Percentiles rank a stretch among this genome's conserved stretches.
These are phyloP conservation scores for Pogonocichla stellata DNA, from an alignment of 2,113 vertebrate species.

Conservation along the genomic window DNA sequence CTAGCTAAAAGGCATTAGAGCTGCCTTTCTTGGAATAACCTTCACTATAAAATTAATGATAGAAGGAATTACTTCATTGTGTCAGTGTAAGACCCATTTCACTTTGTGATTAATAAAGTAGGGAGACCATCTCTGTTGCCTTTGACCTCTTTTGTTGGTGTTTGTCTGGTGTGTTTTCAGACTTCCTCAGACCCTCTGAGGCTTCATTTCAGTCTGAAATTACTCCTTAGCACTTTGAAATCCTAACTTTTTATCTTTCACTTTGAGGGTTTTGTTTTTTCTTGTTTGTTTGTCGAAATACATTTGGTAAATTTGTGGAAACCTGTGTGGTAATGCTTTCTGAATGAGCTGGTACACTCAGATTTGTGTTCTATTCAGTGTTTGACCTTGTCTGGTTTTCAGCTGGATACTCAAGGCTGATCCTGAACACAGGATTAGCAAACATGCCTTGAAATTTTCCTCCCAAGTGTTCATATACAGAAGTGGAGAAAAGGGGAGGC, in stretches of 20 bases:
- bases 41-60: neutral
- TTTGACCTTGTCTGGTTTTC: neutral
- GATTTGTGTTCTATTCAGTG: neutral
- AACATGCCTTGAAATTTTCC: neutral
- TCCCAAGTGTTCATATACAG: neutral
- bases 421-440: neutral
- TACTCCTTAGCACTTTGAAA: neutral
- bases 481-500: neutral
- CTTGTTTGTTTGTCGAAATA: neutral
- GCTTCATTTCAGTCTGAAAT: neutral
- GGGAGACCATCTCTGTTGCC: neutral
- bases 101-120: neutral
- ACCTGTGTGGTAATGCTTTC: neutral
- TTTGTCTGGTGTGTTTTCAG: neutral
- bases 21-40: neutral
- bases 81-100: neutral
- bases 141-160: neutral
- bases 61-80: neutral
- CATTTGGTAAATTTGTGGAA: neutral
- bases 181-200: neutral
- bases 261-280: neutral
- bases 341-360: neutral
- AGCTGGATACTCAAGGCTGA: neutral
- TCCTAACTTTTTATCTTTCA: neutral
- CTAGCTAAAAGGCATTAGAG: neutral